Evolutionary conservation across 2,113 vertebrate species (phyloP), one percentile per base, ranked within the genome.

Genomic region (Bucco capensis): DNA sequence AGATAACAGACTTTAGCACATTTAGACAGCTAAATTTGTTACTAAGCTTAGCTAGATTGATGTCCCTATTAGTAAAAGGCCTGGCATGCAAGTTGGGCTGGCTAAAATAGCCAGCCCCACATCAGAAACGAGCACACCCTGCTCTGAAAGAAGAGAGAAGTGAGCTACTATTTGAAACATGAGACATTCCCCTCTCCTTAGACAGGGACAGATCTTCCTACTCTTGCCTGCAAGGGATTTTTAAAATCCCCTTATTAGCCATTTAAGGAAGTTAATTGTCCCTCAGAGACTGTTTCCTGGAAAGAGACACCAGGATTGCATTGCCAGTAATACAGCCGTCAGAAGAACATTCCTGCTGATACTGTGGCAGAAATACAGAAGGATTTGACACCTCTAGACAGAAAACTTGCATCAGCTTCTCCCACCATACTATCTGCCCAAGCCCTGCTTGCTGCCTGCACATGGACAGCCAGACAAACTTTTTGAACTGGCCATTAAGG

Each of bases 1-100:
- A 96, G 93, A 94, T 93, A 96, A 95, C 73, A 86, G 73, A 78
- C 73, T 82, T 86, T 23, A 86, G 75, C 80, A 62, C 83, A 86
- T 84, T 81, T 78, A 70, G 67, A 86, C 80, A 65, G 92, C 61
- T 76, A 82, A 47, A 90, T 64, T 89, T 61, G 88, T 92, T 91
- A 83, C 88, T 86, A 75, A 91, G 80, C 75, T 91, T 40, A 83
- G 56, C 33, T 47, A 62, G 83, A 88, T 19, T 18, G 90, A 90
- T 91, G 74, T 46, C 58, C 77, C 54, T 60, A 57, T 86, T 92
- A 86, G 74, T 88, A 89, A 91, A 95, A 47, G 77, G 87, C 62
- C 81, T 84, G 77, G 90, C 93, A 87, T 35, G 69, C 66, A 69
- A 58, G 57, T 1, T 66, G 70, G 74, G 83, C 90, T 82, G 83